These are phyloP conservation scores for Thaumetopoea pityocampa DNA, from an alignment of 1,140 invertebrate genomes.

Conservation along the genomic window DNA sequence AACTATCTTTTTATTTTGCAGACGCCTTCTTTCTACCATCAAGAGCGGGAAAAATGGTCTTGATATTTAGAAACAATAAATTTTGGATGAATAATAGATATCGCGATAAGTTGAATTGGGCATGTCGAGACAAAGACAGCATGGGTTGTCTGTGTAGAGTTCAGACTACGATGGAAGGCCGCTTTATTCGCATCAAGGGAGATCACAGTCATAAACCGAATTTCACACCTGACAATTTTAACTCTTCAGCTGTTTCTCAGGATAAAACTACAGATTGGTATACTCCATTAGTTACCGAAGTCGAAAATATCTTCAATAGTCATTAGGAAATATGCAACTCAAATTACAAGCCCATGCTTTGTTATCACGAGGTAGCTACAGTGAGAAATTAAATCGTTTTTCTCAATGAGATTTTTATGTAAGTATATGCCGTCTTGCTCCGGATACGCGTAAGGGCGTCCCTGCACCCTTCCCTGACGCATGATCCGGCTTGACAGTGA, in stretches of 20 bases:
- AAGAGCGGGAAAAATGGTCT: conserved; percentile 61
- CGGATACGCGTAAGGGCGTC: no score
- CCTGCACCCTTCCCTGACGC: no score
- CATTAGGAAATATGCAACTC: no score
- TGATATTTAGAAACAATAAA: conserved; percentile 64
- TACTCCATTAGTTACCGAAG: no score
- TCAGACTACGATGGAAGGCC: conserved; percentile 57
- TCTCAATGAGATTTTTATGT: no score
- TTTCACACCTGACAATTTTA: conserved; percentile 55
- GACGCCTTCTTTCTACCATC: conserved; percentile 66
- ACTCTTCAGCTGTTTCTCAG: conserved; percentile 21
- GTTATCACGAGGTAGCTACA: no score
- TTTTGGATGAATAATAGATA: conserved; percentile 60
- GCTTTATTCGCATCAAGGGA: conserved; percentile 55
- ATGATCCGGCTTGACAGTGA: no score
- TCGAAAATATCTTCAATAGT: no score
- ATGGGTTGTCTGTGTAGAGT: conserved; percentile 59
- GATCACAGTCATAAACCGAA: conserved; percentile 57
- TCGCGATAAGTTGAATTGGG: conserved; percentile 64
- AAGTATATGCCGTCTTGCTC: no score
- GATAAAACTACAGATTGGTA: conserved; percentile 28
- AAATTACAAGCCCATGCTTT: no score
- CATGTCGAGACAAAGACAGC: conserved; percentile 62
- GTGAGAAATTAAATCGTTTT: no score
- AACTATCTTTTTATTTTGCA: conserved; percentile 33